Evolutionary conservation across 1,140 invertebrate genomes (phyloP).

Genomic region (Olivierus martensii): DNA sequence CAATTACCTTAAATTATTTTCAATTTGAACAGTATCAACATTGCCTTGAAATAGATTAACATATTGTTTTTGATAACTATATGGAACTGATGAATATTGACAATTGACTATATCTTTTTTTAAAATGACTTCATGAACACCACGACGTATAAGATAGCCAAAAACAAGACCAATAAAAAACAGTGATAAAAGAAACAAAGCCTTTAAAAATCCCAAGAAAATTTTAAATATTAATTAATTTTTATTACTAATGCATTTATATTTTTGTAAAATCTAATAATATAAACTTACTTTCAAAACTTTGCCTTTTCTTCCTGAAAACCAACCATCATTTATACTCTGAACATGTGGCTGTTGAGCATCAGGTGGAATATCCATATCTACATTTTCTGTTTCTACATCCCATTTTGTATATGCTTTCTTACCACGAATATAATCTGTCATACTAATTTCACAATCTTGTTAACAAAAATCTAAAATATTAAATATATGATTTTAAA

Average conservation of each 20-base stretch:
- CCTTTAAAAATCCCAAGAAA: too few species aligned
- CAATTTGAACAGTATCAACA: background rate
- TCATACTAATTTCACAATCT: background rate
- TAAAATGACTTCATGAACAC: background rate
- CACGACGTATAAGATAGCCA: background rate
- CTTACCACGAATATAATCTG: background rate
- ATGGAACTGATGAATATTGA: background rate
- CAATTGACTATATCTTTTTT: background rate
- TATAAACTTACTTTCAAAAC: background rate
- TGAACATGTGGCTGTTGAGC: background rate
- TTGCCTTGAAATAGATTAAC: background rate
- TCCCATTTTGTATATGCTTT: slow-evolving; percentile 1
- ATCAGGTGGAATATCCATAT: background rate
- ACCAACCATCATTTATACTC: background rate
- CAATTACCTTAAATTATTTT: background rate
- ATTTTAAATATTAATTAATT: too few species aligned
- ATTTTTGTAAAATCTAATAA: too few species aligned
- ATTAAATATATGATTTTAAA: too few species aligned
- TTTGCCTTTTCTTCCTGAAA: background rate
- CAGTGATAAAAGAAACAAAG: background rate
- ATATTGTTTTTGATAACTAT: background rate
- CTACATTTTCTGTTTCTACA: background rate
- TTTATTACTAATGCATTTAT: too few species aligned
- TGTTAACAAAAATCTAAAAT: too few species aligned
- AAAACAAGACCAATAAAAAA: background rate